Percentiles rank a stretch among this genome's conserved stretches.
Conservation (phyloP, 2,888 invertebrate genomes). For the Euproctis similis region DNA sequence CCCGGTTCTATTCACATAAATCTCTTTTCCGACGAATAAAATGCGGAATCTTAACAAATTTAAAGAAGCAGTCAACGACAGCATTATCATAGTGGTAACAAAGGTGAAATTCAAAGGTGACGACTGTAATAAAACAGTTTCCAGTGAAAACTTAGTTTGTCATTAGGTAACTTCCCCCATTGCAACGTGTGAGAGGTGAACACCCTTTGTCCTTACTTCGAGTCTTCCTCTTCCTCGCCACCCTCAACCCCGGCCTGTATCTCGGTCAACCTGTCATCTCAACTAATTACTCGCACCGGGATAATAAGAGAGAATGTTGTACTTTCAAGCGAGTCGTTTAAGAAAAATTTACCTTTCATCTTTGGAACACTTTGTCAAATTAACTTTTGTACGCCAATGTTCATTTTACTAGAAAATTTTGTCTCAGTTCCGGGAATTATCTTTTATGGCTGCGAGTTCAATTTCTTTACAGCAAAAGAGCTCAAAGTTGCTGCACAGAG, state of each 20-base stretch:
- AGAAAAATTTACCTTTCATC: constrained; percentile 27
- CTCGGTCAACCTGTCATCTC: constrained; percentile 20
- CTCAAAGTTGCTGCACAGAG: too few species aligned
- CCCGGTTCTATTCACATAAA: constrained; percentile 42
- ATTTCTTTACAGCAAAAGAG: too few species aligned
- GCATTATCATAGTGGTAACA: constrained; percentile 22
- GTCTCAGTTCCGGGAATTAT: too few species aligned
- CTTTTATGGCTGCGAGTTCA: too few species aligned
- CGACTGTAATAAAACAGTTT: too few species aligned
- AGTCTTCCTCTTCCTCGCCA: constrained; percentile 2
- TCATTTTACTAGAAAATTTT: constrained; percentile 1
- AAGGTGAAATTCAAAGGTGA: too few species aligned
- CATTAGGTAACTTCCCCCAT: constrained; percentile 59
- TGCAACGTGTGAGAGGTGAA: constrained; percentile 43
- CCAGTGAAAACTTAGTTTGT: constrained; percentile 39
- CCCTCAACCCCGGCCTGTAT: constrained; percentile 3
- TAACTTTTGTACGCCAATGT: constrained; percentile 5
- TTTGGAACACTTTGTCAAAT: constrained; percentile 6
- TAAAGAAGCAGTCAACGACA: constrained; percentile 9
- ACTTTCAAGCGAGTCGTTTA: constrained; percentile 31
- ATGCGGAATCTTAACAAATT: constrained; percentile 24
- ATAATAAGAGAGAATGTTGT: constrained; percentile 24
- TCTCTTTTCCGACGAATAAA: constrained; percentile 39
- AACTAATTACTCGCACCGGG: constrained; percentile 42
- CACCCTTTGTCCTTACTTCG: constrained; percentile 5